These are phyloP conservation scores for Trichomalopsis sarcophagae DNA, from an alignment of 1,140 invertebrate species.

Conservation along the genomic window DNA sequence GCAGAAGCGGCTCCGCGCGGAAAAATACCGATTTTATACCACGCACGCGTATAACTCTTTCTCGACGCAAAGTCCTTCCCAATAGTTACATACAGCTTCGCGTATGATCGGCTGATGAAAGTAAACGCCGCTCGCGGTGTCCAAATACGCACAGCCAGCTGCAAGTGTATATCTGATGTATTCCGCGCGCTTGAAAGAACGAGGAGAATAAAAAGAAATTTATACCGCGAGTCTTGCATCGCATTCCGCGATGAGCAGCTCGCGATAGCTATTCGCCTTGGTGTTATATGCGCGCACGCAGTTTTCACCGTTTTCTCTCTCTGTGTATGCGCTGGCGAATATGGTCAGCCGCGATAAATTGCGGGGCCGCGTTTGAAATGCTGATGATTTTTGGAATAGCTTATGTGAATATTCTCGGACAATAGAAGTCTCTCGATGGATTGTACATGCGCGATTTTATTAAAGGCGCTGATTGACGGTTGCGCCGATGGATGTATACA, in stretches of 20 bases:
- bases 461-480: background rate
- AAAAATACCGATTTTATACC: background rate
- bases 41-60: background rate
- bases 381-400: background rate
- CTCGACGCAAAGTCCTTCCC: too few species aligned
- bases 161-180: conserved; percentile 26
- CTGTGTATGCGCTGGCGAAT: background rate
- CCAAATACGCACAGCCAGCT: conserved; percentile 21
- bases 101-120: conserved; percentile 26
- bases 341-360: conserved; percentile 33
- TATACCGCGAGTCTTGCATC: background rate
- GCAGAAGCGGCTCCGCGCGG: background rate
- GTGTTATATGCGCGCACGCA: background rate
- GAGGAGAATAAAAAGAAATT: background rate
- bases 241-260: conserved; percentile 36
- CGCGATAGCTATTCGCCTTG: conserved; percentile 27
- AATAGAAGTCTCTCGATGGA: background rate
- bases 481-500: background rate
- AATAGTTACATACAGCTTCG: background rate
- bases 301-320: conserved; percentile 37
- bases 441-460: background rate
- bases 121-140: conserved; percentile 26
- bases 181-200: background rate
- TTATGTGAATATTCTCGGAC: background rate
- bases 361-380: background rate